Percentiles rank a stretch among this genome's conserved stretches.
Conservation (phyloP, 2,888 invertebrate species). For the Ecdyonurus torrentis region DNA sequence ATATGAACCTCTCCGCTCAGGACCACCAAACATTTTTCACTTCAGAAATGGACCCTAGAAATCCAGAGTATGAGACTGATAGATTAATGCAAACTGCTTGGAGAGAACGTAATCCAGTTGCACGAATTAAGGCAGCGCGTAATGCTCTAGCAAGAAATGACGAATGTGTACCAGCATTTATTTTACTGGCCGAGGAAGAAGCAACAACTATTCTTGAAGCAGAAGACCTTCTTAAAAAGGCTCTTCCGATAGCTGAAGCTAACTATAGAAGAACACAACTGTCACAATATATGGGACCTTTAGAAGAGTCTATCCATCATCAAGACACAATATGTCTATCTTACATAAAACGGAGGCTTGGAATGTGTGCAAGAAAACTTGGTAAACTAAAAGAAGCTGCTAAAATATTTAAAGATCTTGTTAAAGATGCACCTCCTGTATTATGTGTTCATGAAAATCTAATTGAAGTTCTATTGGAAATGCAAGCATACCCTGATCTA, state of each 20-base stretch:
- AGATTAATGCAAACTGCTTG: conserved; percentile 89
- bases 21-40: conserved; percentile 96
- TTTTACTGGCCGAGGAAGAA: conserved; percentile 92
- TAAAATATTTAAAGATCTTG: conserved; percentile 90
- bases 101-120: conserved; percentile 84
- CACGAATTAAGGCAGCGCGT: conserved; percentile 80
- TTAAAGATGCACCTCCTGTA: conserved; percentile 89
- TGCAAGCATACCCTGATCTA: conserved; percentile 93
- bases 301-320: conserved; percentile 57
- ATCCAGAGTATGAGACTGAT: conserved; percentile 69
- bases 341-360: conserved; percentile 81
- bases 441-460: conserved; percentile 91
- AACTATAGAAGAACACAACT: conserved; percentile 67
- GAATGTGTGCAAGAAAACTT: conserved; percentile 91
- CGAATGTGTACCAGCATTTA: conserved; percentile 89
- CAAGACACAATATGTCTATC: conserved; percentile 79
- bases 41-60: conserved; percentile 73
- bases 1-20: conserved; percentile 97
- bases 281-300: conserved; percentile 54
- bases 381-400: conserved; percentile 90
- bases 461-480: conserved; percentile 85
- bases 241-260: conserved; percentile 66
- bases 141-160: conserved; percentile 71
- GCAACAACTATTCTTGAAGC: conserved; percentile 80
- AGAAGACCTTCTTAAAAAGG: conserved; percentile 67